Evolutionary conservation across 2,797 vertebrate genomes (phyloP).

Genomic region (Halcyon badia): DNA sequence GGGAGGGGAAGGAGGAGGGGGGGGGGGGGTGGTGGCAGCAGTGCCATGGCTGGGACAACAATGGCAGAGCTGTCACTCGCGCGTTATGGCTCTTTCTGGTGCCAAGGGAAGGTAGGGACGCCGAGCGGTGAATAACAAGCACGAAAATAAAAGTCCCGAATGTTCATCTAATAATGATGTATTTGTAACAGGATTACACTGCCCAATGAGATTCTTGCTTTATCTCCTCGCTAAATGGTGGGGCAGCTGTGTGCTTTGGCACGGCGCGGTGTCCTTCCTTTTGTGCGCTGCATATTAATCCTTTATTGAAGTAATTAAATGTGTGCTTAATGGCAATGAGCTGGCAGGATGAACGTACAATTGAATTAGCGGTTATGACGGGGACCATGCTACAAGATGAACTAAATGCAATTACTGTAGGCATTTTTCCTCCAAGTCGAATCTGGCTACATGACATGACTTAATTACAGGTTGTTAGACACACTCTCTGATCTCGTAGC

Average conservation of each 20-base stretch:
- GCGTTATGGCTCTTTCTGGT: constrained; percentile 82
- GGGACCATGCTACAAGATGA: constrained; percentile 92
- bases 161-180: constrained; percentile 92
- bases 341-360: constrained; percentile 94
- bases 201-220: constrained; percentile 83
- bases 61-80: constrained; percentile 80
- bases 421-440: constrained; percentile 84
- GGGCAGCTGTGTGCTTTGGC: constrained; percentile 91
- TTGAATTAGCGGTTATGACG: constrained; percentile 98
- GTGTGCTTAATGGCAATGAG: constrained; percentile 94
- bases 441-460: constrained; percentile 89
- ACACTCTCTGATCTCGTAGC: constrained; percentile 84
- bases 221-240: constrained; percentile 86
- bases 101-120: constrained; percentile 77
- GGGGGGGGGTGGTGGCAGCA: constrained; percentile 11
- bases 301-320: constrained; percentile 99
- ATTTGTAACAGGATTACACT: constrained; percentile 85
- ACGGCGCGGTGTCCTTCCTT: constrained; percentile 82
- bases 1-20: neutral
- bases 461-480: constrained; percentile 95
- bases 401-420: constrained; percentile 96
- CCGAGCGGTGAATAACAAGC: constrained; percentile 84
- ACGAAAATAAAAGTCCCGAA: constrained; percentile 87
- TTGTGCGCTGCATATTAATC: constrained; percentile 97
- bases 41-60: constrained; percentile 79